These are phyloP conservation scores for Bombus balteatus DNA, from an alignment of 1,140 invertebrate genomes.

Conservation along the genomic window DNA sequence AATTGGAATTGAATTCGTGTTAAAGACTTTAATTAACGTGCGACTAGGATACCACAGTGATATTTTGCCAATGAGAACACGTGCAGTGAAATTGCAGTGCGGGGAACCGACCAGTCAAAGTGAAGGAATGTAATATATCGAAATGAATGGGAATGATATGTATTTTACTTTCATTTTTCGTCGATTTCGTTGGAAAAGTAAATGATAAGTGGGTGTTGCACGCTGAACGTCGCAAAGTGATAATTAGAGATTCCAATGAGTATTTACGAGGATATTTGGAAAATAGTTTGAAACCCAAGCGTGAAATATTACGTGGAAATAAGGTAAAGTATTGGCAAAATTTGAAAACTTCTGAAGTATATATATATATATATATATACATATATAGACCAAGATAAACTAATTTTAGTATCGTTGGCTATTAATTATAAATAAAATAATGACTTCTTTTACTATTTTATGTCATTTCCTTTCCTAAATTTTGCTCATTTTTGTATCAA, in stretches of 20 bases:
- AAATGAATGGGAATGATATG: not conserved
- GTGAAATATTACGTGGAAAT: not conserved
- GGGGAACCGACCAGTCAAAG: not conserved
- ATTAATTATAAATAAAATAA: too few species aligned
- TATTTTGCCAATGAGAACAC: not conserved
- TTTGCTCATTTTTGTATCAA: too few species aligned
- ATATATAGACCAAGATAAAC: too few species aligned
- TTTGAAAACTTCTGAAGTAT: not conserved
- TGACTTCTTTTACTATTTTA: too few species aligned
- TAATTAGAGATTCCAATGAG: not conserved
- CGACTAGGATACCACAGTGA: not conserved
- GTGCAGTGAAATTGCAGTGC: slow-evolving; percentile 21
- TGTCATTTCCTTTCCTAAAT: too few species aligned
- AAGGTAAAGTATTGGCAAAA: slow-evolving; percentile 12
- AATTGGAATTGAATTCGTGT: not conserved
- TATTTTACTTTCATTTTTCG: not conserved
- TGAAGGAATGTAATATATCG: not conserved
- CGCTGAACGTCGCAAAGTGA: not conserved
- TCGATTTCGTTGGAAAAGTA: not conserved
- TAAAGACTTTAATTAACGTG: not conserved
- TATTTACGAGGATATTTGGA: not conserved
- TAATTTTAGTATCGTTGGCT: too few species aligned
- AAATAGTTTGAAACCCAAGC: not conserved
- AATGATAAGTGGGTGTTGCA: not conserved
- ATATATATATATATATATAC: too few species aligned